Conservation (phyloP, 2,888 invertebrate genomes). For the Exocentrus adspersus region DNA sequence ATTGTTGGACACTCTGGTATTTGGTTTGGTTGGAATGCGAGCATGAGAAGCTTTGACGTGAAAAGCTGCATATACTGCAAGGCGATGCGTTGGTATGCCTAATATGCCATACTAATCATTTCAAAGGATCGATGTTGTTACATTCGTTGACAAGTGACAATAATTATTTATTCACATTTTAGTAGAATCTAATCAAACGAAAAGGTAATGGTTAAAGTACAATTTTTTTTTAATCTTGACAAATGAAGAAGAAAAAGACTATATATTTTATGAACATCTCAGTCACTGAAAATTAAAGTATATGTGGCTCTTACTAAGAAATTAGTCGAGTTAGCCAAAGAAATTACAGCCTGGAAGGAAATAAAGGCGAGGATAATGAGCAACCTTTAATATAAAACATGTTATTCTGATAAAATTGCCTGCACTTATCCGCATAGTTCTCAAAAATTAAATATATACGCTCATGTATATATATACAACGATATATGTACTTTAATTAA, state of each 20-base stretch:
- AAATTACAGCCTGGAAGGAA: slow-evolving; percentile 22
- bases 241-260: too few species aligned
- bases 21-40: neutral
- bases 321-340: neutral
- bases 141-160: too few species aligned
- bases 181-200: too few species aligned
- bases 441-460: slow-evolving; percentile 1
- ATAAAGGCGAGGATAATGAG: slow-evolving; percentile 10
- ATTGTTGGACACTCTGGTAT: neutral
- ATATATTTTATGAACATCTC: neutral
- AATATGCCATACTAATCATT: too few species aligned
- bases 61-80: neutral
- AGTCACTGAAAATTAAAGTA: neutral
- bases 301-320: neutral
- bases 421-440: slow-evolving; percentile 18
- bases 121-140: too few species aligned
- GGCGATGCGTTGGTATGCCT: too few species aligned
- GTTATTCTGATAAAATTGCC: slow-evolving; percentile 19
- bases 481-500: too few species aligned
- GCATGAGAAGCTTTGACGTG: neutral
- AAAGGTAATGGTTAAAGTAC: too few species aligned
- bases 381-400: slow-evolving; percentile 21
- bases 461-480: slow-evolving; percentile 4
- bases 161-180: too few species aligned
- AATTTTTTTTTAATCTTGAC: too few species aligned